These are phyloP conservation scores for Muntiacus reevesi DNA, from an alignment of 2,113 vertebrate species.

Conservation along the genomic window DNA sequence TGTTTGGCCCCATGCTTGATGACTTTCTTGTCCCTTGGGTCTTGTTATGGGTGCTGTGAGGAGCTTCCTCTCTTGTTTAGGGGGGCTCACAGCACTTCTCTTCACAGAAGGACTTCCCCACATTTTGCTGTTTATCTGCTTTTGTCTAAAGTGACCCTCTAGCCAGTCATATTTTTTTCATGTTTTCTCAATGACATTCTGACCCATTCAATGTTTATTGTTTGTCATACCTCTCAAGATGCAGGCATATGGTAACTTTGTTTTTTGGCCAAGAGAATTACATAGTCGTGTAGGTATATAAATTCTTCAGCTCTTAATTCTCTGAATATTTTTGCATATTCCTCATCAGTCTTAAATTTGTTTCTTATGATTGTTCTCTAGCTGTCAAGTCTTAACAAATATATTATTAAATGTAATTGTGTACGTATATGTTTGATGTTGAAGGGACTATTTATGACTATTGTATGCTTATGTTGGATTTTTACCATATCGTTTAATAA, in stretches of 20 bases:
- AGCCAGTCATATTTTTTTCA: neutral
- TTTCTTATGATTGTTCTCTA: neutral
- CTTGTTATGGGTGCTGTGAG: neutral
- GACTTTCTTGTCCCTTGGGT: neutral
- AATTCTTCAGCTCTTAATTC: neutral
- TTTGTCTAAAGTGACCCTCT: neutral
- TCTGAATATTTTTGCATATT: neutral
- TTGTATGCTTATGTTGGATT: neutral
- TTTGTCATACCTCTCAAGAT: neutral
- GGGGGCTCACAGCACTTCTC: neutral
- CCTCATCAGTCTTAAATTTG: neutral
- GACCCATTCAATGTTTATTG: neutral
- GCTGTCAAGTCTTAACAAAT: neutral
- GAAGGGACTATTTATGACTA: neutral
- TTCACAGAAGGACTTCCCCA: neutral
- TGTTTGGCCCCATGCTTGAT: neutral
- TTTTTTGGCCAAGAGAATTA: neutral
- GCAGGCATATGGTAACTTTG: neutral
- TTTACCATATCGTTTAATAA: neutral
- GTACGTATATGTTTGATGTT: neutral
- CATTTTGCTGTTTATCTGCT: neutral
- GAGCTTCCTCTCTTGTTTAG: neutral
- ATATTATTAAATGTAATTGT: neutral
- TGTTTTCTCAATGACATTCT: neutral
- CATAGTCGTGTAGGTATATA: neutral